Conservation (phyloP, 2,797 vertebrate genomes). For the Steatocranus sp. region DNA sequence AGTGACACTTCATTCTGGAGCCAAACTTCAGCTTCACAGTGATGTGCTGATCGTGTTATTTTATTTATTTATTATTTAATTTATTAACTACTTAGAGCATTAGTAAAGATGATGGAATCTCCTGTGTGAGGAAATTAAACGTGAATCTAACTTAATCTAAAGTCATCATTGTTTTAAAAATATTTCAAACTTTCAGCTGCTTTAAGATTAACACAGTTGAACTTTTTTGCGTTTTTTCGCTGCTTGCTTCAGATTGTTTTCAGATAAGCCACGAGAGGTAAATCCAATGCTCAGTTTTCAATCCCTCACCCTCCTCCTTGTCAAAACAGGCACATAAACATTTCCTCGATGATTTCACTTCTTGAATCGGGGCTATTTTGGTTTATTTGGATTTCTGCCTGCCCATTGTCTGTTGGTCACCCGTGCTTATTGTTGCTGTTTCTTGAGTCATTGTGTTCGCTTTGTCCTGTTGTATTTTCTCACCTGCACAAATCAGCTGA, state of each 20-base stretch:
- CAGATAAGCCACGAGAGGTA: not conserved
- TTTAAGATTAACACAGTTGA: not conserved
- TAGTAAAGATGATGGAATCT: not conserved
- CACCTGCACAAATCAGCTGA: not conserved
- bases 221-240: not conserved
- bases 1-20: not conserved
- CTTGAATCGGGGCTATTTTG: constrained; percentile 41
- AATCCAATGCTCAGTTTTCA: not conserved
- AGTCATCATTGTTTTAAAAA: not conserved
- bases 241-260: not conserved
- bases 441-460: not conserved
- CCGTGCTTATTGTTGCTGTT: constrained; percentile 30
- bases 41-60: not conserved
- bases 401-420: constrained; percentile 41
- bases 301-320: constrained; percentile 14
- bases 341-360: constrained; percentile 54
- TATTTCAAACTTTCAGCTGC: not conserved
- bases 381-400: constrained; percentile 42
- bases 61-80: not conserved
- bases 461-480: constrained; percentile 17
- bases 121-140: not conserved
- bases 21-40: not conserved
- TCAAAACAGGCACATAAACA: not conserved
- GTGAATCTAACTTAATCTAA: not conserved
- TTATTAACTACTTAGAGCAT: not conserved